Conservation (phyloP, 2,797 vertebrate genomes). For the Jordanella pulchra region DNA sequence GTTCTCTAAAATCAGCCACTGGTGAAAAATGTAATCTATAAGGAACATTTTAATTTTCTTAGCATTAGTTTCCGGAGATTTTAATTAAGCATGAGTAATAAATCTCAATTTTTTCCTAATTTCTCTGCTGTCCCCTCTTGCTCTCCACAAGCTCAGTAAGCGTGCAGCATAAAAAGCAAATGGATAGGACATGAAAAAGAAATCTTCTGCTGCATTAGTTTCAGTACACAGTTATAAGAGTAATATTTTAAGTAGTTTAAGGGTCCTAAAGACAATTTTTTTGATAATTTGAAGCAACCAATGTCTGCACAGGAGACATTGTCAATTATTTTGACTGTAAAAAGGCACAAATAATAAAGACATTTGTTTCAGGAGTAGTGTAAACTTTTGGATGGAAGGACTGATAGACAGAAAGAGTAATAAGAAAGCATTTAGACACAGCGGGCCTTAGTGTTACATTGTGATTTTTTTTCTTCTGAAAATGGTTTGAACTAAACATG, state of each 20-base stretch:
- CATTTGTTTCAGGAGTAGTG: background rate
- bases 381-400: conserved; percentile 16
- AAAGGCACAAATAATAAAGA: conserved; percentile 6
- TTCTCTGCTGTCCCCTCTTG: conserved; percentile 54
- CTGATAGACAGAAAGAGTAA: too few species aligned
- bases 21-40: conserved; percentile 60
- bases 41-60: conserved; percentile 73
- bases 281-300: conserved; percentile 5
- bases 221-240: conserved; percentile 30
- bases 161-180: conserved; percentile 40
- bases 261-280: conserved; percentile 33
- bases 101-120: conserved; percentile 67
- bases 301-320: conserved; percentile 2
- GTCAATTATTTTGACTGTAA: conserved; percentile 15
- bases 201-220: conserved; percentile 50
- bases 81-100: conserved; percentile 76
- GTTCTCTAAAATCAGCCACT: conserved; percentile 40
- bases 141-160: conserved; percentile 32
- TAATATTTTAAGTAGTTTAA: conserved; percentile 19
- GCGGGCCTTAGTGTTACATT: too few species aligned
- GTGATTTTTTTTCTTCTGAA: too few species aligned
- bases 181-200: conserved; percentile 50
- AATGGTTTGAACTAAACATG: too few species aligned
- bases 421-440: too few species aligned
- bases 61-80: conserved; percentile 70